Percentiles rank a stretch among this genome's conserved stretches.
Conservation (phyloP, 2,888 invertebrate genomes). For the Coenonympha arcania region DNA sequence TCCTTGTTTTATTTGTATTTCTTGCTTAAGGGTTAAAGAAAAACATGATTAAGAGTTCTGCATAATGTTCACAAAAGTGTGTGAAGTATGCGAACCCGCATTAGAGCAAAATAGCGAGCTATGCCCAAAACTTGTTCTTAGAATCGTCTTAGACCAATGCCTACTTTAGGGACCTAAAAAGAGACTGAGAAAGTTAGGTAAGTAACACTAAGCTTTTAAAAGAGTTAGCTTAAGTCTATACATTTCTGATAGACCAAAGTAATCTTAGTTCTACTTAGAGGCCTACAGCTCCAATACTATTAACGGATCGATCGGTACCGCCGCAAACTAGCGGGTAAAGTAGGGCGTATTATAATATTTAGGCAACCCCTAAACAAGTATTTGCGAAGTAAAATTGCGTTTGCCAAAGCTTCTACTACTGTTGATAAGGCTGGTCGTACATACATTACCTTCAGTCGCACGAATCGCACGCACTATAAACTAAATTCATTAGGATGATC, state of each 20-base stretch:
- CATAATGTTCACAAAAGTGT: no score
- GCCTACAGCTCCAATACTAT: constrained; percentile 14
- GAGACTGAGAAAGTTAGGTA: neutral
- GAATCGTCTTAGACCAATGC: no score
- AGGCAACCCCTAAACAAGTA: constrained; percentile 31
- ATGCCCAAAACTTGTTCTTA: no score
- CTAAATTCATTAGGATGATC: no score
- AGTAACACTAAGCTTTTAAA: neutral
- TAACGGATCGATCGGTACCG: constrained; percentile 20
- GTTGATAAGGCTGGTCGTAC: constrained; percentile 7
- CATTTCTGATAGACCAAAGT: neutral
- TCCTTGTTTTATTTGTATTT: no score
- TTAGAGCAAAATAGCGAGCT: no score
- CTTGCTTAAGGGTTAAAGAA: no score
- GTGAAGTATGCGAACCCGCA: no score
- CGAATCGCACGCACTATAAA: neutral
- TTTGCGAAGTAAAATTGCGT: constrained; percentile 38
- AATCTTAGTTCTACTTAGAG: constrained; percentile 8
- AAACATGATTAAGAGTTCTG: no score
- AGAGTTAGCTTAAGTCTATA: neutral
- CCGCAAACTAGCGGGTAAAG: constrained; percentile 25
- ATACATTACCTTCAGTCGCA: neutral
- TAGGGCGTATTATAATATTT: constrained; percentile 28
- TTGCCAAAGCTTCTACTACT: constrained; percentile 29
- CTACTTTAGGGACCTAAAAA: no score